phyloP scores from a whole-genome alignment of 2,797 vertebrate genomes.

The Manis javanica region DNA sequence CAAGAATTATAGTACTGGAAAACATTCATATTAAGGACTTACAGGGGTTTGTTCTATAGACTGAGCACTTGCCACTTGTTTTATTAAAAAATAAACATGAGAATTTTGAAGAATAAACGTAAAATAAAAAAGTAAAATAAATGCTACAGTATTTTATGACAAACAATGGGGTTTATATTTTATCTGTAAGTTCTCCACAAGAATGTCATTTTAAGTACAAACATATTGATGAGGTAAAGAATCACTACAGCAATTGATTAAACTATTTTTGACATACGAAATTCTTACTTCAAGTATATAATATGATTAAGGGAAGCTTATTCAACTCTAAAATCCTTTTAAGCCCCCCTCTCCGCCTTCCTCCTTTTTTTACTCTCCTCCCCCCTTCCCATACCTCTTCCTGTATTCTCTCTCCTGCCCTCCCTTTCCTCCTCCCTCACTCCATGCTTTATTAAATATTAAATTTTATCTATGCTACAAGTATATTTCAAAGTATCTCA shows the following conservation, averaged over 20 bases:
- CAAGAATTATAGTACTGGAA: neutral
- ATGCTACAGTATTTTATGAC: neutral
- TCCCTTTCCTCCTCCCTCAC: neutral
- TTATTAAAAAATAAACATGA: neutral
- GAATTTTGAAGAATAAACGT: neutral
- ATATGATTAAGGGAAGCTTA: neutral
- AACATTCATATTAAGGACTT: neutral
- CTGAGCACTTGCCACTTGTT: neutral
- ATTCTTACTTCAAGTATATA: neutral
- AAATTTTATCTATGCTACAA: neutral
- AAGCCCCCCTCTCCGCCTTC: neutral
- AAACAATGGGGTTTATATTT: neutral
- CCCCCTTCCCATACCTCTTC: neutral
- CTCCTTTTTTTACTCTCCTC: neutral
- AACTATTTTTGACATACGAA: neutral
- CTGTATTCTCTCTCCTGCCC: neutral
- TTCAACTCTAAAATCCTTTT: constrained; percentile 6
- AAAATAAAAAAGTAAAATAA: constrained; percentile 36
- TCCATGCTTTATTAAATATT: neutral
- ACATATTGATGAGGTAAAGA: neutral
- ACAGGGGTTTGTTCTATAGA: neutral
- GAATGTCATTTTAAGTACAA: constrained; percentile 9
- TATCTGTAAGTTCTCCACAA: neutral
- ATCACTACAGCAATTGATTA: neutral
- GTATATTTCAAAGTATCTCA: neutral